Evolutionary conservation across 2,888 invertebrate genomes (phyloP).

Genomic region (Venusia cambrica): DNA sequence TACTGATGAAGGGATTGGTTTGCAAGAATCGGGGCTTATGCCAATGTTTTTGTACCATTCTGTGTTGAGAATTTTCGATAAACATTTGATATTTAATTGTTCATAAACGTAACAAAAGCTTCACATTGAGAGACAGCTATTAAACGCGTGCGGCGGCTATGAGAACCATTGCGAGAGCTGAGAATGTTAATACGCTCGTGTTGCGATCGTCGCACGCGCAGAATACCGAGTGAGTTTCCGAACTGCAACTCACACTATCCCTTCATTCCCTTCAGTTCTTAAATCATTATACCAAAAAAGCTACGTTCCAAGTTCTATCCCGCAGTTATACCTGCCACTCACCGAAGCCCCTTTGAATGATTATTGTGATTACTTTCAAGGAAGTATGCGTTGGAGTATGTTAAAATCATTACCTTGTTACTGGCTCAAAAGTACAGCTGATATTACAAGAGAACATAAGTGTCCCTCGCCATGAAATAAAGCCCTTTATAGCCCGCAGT

Average conservation of each 20-base stretch:
- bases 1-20: no score
- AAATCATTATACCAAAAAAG: slow-evolving; percentile 9
- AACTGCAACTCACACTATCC: slow-evolving; percentile 44
- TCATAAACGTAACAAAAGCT: slow-evolving; percentile 21
- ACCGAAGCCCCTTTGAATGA: no score
- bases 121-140: slow-evolving; percentile 37
- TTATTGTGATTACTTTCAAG: slow-evolving; percentile 11
- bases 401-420: slow-evolving; percentile 14
- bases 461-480: slow-evolving; percentile 30
- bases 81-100: slow-evolving; percentile 15
- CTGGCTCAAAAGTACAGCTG: slow-evolving; percentile 15
- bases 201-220: slow-evolving; percentile 55
- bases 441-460: slow-evolving; percentile 15
- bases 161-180: slow-evolving; percentile 67
- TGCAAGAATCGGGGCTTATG: no score
- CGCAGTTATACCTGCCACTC: no score
- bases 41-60: no score
- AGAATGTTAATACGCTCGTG: slow-evolving; percentile 76
- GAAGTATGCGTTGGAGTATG: slow-evolving; percentile 7
- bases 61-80: slow-evolving; percentile 4
- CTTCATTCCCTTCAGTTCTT: no score
- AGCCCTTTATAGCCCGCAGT: slow-evolving; percentile 23
- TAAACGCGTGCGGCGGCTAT: slow-evolving; percentile 55
- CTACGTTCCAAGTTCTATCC: no score
- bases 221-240: slow-evolving; percentile 61